Percentiles rank a stretch among this genome's conserved stretches.
Conservation (phyloP, 2,113 vertebrate species). For the Sialia sialis region DNA sequence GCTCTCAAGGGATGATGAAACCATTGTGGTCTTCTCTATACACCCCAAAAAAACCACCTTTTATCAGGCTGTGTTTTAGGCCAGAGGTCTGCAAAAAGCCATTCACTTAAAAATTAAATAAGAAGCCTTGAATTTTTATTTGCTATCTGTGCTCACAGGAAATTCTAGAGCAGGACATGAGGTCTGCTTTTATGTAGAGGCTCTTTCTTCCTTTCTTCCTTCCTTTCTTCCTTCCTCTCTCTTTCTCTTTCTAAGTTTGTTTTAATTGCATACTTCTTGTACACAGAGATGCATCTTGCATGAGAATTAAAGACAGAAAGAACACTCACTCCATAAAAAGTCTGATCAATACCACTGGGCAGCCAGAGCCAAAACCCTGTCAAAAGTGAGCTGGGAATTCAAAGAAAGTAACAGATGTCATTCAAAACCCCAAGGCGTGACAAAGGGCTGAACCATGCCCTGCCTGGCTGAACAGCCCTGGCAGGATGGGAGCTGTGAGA, state of each 20-base stretch:
- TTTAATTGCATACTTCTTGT: neutral
- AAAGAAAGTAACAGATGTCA: neutral
- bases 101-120: neutral
- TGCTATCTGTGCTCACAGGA: neutral
- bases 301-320: neutral
- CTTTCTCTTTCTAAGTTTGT: neutral
- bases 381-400: neutral
- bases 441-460: neutral
- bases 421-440: neutral
- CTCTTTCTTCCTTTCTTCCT: neutral
- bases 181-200: neutral
- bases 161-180: neutral
- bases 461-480: neutral
- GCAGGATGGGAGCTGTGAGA: neutral
- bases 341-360: slow-evolving; percentile 1
- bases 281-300: neutral
- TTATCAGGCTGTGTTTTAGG: neutral
- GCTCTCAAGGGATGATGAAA: neutral
- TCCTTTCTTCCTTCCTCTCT: no score
- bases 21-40: neutral
- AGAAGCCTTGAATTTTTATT: neutral
- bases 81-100: neutral
- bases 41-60: neutral
- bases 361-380: neutral
- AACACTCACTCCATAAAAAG: neutral